phyloP scores from a whole-genome alignment of 2,113 vertebrate genomes.

The Scartelaos histophorus region DNA sequence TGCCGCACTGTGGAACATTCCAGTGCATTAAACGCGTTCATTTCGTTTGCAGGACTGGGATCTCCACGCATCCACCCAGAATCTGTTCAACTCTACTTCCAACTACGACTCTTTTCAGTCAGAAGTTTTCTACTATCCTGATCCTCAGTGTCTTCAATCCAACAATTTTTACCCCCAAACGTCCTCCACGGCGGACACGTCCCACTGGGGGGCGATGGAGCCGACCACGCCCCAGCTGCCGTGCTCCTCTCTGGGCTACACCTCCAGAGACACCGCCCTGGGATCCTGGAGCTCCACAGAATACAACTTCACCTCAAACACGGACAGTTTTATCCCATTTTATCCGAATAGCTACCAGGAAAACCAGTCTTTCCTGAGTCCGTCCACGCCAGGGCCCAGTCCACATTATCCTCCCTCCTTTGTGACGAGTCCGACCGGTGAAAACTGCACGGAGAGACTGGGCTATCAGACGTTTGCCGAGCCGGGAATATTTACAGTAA shows the following conservation, averaged over 20 bases:
- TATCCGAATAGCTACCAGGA: conserved; percentile 25
- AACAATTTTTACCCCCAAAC: neutral
- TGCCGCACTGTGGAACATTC: no score
- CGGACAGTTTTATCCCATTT: conserved; percentile 12
- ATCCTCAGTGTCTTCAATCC: neutral
- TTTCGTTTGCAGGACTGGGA: neutral
- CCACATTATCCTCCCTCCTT: conserved; percentile 53
- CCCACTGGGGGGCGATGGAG: conserved; percentile 42
- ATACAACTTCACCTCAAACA: conserved; percentile 1
- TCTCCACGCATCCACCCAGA: neutral
- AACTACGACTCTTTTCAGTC: conserved; percentile 1
- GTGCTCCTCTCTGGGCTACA: conserved; percentile 8
- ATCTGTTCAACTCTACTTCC: neutral
- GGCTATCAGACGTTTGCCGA: conserved; percentile 2
- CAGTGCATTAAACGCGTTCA: no score
- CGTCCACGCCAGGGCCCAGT: conserved; percentile 49
- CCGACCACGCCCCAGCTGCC: conserved; percentile 68
- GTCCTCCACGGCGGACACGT: neutral
- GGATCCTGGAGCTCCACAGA: conserved; percentile 37
- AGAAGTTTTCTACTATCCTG: neutral
- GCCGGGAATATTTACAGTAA: neutral
- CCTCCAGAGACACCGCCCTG: conserved; percentile 6
- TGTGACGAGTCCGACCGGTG: conserved; percentile 30
- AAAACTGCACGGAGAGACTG: neutral
- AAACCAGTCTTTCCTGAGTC: conserved; percentile 46